Evolutionary conservation across 1,140 invertebrate species (phyloP).

Genomic region (Dryas iulia): DNA sequence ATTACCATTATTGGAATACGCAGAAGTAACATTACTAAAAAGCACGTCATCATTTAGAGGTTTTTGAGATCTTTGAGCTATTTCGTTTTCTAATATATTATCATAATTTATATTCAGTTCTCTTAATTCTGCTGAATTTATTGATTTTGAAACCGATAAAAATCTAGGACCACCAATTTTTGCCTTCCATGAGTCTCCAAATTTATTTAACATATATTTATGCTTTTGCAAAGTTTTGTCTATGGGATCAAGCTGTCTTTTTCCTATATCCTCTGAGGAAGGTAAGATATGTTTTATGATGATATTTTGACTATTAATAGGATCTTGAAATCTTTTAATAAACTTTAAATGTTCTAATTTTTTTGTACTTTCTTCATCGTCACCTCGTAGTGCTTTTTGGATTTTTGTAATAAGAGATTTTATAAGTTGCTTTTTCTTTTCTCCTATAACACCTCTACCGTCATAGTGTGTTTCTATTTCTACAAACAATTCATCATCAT

Average conservation of each 20-base stretch:
- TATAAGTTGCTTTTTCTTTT: slow-evolving; percentile 63
- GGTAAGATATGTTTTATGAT: neutral
- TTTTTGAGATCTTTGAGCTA: slow-evolving; percentile 58
- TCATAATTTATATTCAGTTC: slow-evolving; percentile 52
- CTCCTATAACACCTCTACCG: slow-evolving; percentile 56
- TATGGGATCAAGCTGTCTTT: slow-evolving; percentile 55
- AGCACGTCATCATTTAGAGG: slow-evolving; percentile 41
- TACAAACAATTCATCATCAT: slow-evolving; percentile 63
- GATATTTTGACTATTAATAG: slow-evolving; percentile 34
- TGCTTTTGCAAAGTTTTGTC: slow-evolving; percentile 44
- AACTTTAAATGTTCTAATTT: slow-evolving; percentile 41
- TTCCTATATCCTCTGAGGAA: slow-evolving; percentile 20
- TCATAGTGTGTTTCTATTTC: slow-evolving; percentile 75
- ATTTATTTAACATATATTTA: slow-evolving; percentile 36
- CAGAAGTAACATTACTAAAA: neutral
- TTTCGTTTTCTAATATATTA: slow-evolving; percentile 46
- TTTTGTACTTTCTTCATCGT: slow-evolving; percentile 28
- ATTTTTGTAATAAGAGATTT: slow-evolving; percentile 62
- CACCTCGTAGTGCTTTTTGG: slow-evolving; percentile 58
- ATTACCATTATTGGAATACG: too few species aligned
- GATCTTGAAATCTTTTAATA: slow-evolving; percentile 60
- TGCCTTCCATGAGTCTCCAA: slow-evolving; percentile 47
- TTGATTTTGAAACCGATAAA: slow-evolving; percentile 45
- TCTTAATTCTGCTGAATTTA: slow-evolving; percentile 60
- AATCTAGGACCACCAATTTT: slow-evolving; percentile 40